Percentiles rank a stretch among this genome's conserved stretches.
phyloP scores from a whole-genome alignment of 2,113 vertebrate species.

The Catharus fuscescens region DNA sequence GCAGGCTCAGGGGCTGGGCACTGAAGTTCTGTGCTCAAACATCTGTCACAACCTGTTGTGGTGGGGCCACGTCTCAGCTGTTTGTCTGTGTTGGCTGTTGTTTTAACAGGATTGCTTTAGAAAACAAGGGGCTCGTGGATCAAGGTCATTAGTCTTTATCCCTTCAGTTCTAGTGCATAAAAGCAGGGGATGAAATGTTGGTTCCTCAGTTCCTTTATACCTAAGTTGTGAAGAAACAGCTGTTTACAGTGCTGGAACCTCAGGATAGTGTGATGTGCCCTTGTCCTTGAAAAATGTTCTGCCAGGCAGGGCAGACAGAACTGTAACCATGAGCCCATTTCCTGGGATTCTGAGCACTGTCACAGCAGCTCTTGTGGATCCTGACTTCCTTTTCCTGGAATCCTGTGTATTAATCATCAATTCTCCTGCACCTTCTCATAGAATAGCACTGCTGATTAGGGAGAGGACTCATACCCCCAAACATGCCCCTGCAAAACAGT shows the following conservation, averaged over 20 bases:
- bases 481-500: neutral
- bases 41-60: neutral
- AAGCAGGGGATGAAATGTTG: neutral
- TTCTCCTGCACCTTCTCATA: neutral
- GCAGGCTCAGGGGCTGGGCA: neutral
- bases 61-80: neutral
- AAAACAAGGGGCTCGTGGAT: neutral
- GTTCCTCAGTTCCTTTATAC: neutral
- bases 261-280: neutral
- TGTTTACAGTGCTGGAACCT: neutral
- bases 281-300: neutral
- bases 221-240: neutral
- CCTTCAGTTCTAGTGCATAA: neutral
- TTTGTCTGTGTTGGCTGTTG: neutral
- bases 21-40: neutral
- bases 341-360: neutral
- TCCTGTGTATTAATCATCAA: neutral
- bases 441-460: neutral
- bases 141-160: neutral
- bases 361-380: neutral
- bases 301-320: neutral
- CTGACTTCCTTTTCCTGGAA: neutral
- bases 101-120: neutral
- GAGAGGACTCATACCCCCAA: neutral
- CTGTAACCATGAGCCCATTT: neutral